Evolutionary conservation across 2,888 invertebrate species (phyloP).

Genomic region (Opisthograptis luteolata): DNA sequence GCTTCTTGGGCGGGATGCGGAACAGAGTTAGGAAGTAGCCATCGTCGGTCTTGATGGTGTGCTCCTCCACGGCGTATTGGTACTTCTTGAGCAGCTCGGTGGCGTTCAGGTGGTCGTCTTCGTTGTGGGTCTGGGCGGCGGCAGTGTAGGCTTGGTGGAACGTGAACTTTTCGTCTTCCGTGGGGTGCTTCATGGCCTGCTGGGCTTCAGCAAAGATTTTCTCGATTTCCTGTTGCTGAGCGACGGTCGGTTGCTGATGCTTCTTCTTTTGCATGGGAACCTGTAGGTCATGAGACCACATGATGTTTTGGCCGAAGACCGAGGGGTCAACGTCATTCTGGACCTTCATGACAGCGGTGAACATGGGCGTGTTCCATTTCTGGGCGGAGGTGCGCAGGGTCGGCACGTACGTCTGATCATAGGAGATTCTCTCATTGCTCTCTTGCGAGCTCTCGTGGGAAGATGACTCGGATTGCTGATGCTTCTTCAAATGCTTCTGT

Average conservation of each 20-base stretch:
- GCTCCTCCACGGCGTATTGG: slow-evolving; percentile 65
- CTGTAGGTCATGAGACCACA: slow-evolving; percentile 52
- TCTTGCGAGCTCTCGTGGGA: slow-evolving; percentile 43
- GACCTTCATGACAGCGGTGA: slow-evolving; percentile 41
- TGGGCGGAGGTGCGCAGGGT: slow-evolving; percentile 14
- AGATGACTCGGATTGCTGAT: slow-evolving; percentile 16
- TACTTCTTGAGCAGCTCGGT: slow-evolving; percentile 65
- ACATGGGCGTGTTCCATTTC: slow-evolving; percentile 45
- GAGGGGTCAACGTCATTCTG: slow-evolving; percentile 33
- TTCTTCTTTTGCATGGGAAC: slow-evolving; percentile 47
- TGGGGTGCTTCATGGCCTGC: slow-evolving; percentile 59
- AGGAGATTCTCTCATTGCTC: slow-evolving; percentile 26
- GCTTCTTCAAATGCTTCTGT: slow-evolving; percentile 23
- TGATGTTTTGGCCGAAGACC: slow-evolving; percentile 47
- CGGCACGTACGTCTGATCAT: slow-evolving; percentile 25
- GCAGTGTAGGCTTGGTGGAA: slow-evolving; percentile 55
- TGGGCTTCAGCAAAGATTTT: slow-evolving; percentile 65
- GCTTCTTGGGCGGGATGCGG: slow-evolving; percentile 65
- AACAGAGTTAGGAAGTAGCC: slow-evolving; percentile 73
- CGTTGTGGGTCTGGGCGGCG: slow-evolving; percentile 44
- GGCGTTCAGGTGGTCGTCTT: slow-evolving; percentile 55
- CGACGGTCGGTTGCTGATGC: slow-evolving; percentile 35
- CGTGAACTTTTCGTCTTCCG: slow-evolving; percentile 54
- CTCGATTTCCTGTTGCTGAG: slow-evolving; percentile 53
- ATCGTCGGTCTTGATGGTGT: slow-evolving; percentile 69